Percentiles rank a stretch among this genome's conserved stretches.
Conservation (phyloP, 2,113 vertebrate species). For the Strix aluco region DNA sequence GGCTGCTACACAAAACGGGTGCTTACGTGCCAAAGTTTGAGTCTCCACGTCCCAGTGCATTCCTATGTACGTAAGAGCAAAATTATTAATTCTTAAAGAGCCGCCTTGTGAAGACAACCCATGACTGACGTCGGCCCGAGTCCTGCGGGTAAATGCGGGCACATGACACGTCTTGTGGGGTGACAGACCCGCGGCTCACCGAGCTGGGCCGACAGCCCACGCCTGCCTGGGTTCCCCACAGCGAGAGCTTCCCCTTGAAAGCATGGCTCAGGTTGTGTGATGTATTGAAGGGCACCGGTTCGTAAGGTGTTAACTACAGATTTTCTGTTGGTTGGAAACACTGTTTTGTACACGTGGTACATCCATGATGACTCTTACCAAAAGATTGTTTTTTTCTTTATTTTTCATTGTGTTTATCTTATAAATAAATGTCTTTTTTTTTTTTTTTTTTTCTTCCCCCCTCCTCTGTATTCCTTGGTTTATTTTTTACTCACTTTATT, state of each 20-base stretch:
- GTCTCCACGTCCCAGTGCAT: too few species aligned
- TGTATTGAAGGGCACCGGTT: fast-evolving
- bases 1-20: too few species aligned
- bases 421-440: neutral
- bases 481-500: neutral
- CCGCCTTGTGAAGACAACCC: neutral
- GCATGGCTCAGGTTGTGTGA: neutral
- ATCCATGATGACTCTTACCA: neutral
- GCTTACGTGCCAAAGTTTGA: neutral
- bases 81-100: neutral
- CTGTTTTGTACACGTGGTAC: too few species aligned
- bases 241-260: neutral
- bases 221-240: neutral
- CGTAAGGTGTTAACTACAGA: fast-evolving
- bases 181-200: too few species aligned
- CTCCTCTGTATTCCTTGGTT: neutral
- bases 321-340: neutral
- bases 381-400: neutral
- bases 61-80: neutral
- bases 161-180: fast-evolving
- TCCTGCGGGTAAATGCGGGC: neutral
- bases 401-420: neutral
- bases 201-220: too few species aligned
- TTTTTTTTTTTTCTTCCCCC: neutral
- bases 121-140: fast-evolving